phyloP scores from a whole-genome alignment of 2,888 invertebrate genomes.

The Parnassius orleans region DNA sequence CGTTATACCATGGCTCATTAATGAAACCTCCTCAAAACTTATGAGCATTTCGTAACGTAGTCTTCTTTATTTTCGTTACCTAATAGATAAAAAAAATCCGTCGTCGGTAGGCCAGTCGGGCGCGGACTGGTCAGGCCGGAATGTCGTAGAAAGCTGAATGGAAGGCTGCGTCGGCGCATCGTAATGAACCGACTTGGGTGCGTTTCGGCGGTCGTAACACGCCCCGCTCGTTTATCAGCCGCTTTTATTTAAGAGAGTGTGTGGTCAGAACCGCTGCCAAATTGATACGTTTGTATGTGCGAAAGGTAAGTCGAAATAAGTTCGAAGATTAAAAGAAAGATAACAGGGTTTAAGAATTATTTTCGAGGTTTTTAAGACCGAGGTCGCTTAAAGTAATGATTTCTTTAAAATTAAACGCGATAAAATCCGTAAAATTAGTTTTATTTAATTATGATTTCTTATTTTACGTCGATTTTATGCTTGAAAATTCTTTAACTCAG shows the following conservation, averaged over 20 bases:
- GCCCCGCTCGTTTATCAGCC: conserved; percentile 31
- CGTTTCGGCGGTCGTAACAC: conserved; percentile 37
- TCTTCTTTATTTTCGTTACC: conserved; percentile 20
- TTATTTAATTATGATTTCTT: too few relatives aligned
- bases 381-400: too few relatives aligned
- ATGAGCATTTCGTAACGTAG: conserved; percentile 8
- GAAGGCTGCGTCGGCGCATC: conserved; percentile 35
- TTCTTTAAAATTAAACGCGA: too few relatives aligned
- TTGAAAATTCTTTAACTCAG: too few relatives aligned
- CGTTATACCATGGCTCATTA: neutral
- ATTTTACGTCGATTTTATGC: too few relatives aligned
- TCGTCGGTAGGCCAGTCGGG: conserved; percentile 27
- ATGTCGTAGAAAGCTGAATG: conserved; percentile 59
- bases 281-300: neutral
- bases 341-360: neutral
- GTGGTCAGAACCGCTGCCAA: neutral
- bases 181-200: conserved; percentile 36
- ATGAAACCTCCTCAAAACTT: neutral
- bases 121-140: conserved; percentile 55
- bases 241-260: neutral
- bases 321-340: neutral
- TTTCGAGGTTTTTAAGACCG: too few relatives aligned
- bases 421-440: too few relatives aligned
- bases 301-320: neutral
- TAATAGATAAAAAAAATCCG: conserved; percentile 17